These are phyloP conservation scores for Eremophila alpestris DNA, from an alignment of 2,797 vertebrate species.

Conservation along the genomic window DNA sequence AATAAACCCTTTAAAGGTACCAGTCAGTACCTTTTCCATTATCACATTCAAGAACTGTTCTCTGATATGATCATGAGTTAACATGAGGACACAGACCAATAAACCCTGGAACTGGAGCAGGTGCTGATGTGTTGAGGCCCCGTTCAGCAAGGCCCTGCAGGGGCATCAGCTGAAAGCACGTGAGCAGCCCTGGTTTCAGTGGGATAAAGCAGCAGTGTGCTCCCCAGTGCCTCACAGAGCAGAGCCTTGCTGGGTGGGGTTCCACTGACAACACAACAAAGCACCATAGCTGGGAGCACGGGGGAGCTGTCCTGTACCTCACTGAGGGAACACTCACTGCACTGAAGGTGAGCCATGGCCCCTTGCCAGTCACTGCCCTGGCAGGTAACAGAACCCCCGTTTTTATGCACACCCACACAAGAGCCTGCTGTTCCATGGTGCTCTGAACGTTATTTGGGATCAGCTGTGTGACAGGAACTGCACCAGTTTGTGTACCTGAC, in stretches of 20 bases:
- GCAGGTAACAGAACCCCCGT: background rate
- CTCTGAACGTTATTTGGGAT: background rate
- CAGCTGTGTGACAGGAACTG: background rate
- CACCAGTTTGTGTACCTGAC: conserved; percentile 30
- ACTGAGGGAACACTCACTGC: background rate
- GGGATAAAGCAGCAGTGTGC: fast-evolving
- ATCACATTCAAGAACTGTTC: conserved; percentile 40
- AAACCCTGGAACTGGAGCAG: background rate
- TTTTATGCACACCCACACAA: conserved; percentile 23
- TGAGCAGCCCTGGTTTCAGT: background rate
- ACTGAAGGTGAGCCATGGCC: background rate
- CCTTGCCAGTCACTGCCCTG: background rate
- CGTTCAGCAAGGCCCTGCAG: background rate
- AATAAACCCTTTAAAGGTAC: conserved; percentile 49
- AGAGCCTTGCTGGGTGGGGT: background rate
- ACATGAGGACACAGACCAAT: background rate
- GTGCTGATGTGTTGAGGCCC: background rate
- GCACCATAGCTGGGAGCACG: background rate
- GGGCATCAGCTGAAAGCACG: background rate
- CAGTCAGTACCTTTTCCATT: conserved; percentile 44
- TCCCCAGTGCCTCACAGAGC: background rate
- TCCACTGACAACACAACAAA: background rate
- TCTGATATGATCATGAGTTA: background rate
- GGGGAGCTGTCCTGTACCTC: background rate
- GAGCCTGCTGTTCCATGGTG: background rate